Base-by-base conservation (phyloP, 2,113 vertebrate genomes). In the Hemiscyllium ocellatum region DNA sequence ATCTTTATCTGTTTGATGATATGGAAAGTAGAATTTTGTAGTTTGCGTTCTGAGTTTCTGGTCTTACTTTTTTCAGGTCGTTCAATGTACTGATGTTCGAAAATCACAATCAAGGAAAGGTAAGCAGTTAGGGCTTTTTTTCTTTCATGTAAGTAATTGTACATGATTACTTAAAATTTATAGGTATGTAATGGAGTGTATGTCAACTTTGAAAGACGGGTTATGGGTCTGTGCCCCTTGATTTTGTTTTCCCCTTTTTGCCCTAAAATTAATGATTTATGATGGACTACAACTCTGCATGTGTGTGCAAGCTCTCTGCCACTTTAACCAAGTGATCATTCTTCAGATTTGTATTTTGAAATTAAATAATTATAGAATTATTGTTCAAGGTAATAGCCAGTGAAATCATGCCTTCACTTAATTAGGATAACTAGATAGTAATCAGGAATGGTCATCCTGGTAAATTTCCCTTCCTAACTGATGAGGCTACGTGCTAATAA, bases 41-140 rank as follows among this genome's bases (percentile, higher is more conserved):
- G 24, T 50, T 72, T 52, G 22, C 72, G 3, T 70, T 19, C 42
- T 72, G 15, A 12, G 72, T 33, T 4, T 72, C 94, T 72, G 69
- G 52, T 72, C 50, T 70, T n/a, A 94, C 22, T 29, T 72, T 50
- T 13, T 50, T 4, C 93, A 95, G 94, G 52, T 76, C 4, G 4
- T 52, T 19, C 68, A 72, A 33, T 42, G 69, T 29, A 17, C 94
- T 33, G 37, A 95, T 72, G 20, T 95, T 50, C 68, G 22, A 12
- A 95, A 95, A 95, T 52, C 69, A 2, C 94, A 69, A 95, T 52
- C 47, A 52, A 72, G 66, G 29, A 95, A 95, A 95, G 94, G 94
- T 95, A 47, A 95, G 13, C 42, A 47, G 33, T 42, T 47, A 52
- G 22, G 52, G n/a, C 15, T 33, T 26, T 95, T 47, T 95, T 13